Percentiles rank a stretch among this genome's conserved stretches.
Evolutionary conservation across 2,797 vertebrate genomes (phyloP).

Genomic region (Lutjanus argentimaculatus): DNA sequence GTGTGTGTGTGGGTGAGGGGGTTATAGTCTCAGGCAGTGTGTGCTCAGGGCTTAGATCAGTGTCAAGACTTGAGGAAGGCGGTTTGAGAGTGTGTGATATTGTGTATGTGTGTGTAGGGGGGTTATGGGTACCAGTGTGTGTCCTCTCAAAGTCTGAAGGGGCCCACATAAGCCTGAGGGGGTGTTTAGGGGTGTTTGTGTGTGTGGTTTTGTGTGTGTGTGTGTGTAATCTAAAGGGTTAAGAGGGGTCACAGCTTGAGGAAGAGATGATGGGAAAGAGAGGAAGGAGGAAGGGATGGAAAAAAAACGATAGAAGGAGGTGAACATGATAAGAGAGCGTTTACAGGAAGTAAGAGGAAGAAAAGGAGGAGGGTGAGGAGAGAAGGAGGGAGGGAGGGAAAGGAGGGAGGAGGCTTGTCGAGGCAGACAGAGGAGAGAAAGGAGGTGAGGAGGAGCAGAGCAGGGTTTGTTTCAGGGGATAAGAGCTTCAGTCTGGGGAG

Average conservation of each 20-base stretch:
- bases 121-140: slow-evolving; percentile 60
- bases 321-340: slow-evolving; percentile 65
- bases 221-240: slow-evolving; percentile 76
- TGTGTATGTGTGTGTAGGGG: slow-evolving; percentile 42
- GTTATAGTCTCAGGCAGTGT: slow-evolving; percentile 66
- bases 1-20: slow-evolving; percentile 45
- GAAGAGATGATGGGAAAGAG: slow-evolving; percentile 69
- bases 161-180: slow-evolving; percentile 76
- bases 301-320: slow-evolving; percentile 42
- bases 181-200: slow-evolving; percentile 67
- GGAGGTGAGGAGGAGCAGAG: slow-evolving; percentile 68
- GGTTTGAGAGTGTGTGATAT: slow-evolving; percentile 41
- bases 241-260: slow-evolving; percentile 77
- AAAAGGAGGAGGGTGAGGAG: slow-evolving; percentile 27
- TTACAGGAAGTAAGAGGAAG: slow-evolving; percentile 44
- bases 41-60: slow-evolving; percentile 66
- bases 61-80: slow-evolving; percentile 65
- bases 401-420: slow-evolving; percentile 35
- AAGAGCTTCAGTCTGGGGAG: slow-evolving; percentile 82
- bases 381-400: neutral
- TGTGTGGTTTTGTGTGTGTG: slow-evolving; percentile 41
- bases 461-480: slow-evolving; percentile 80
- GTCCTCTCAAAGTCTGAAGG: slow-evolving; percentile 69
- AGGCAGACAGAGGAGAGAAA: slow-evolving; percentile 64
- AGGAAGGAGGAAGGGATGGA: slow-evolving; percentile 51